Conservation (phyloP, 2,797 vertebrate genomes). For the Karalla daura region DNA sequence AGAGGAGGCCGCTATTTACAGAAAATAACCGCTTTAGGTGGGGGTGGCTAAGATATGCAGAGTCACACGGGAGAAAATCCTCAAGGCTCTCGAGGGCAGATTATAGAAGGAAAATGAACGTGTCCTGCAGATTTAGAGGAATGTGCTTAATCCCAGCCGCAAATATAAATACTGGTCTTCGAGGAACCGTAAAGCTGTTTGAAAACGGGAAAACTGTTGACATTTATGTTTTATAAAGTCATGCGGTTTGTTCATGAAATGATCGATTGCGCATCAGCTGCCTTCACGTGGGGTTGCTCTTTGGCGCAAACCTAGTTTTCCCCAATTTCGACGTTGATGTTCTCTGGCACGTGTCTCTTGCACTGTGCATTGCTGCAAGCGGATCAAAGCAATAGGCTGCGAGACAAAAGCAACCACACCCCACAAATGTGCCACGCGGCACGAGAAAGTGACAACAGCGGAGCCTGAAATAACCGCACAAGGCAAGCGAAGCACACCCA, state of each 20-base stretch:
- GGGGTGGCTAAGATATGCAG: constrained; percentile 71
- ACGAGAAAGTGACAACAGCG: not conserved
- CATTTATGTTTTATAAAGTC: not conserved
- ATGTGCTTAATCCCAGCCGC: constrained; percentile 34
- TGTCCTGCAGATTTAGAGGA: constrained; percentile 51
- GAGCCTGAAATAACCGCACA: not conserved
- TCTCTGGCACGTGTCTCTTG: no score
- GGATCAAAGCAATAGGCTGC: not conserved
- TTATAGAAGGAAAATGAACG: constrained; percentile 62
- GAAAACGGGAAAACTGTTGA: not conserved
- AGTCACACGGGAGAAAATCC: constrained; percentile 72
- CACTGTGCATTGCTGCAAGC: not conserved
- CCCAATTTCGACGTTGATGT: not conserved
- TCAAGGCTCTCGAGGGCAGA: constrained; percentile 52
- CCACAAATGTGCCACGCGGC: not conserved
- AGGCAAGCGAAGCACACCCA: not conserved
- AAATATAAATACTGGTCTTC: constrained; percentile 38
- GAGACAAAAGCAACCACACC: not conserved
- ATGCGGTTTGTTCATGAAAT: not conserved
- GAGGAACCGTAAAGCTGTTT: constrained; percentile 4
- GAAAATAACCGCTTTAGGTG: constrained; percentile 47
- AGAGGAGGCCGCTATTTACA: constrained; percentile 55
- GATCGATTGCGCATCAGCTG: not conserved
- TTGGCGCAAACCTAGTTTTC: not conserved
- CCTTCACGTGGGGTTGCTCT: not conserved